Conservation (phyloP, 2,797 vertebrate genomes). For the Onychomys torridus region DNA sequence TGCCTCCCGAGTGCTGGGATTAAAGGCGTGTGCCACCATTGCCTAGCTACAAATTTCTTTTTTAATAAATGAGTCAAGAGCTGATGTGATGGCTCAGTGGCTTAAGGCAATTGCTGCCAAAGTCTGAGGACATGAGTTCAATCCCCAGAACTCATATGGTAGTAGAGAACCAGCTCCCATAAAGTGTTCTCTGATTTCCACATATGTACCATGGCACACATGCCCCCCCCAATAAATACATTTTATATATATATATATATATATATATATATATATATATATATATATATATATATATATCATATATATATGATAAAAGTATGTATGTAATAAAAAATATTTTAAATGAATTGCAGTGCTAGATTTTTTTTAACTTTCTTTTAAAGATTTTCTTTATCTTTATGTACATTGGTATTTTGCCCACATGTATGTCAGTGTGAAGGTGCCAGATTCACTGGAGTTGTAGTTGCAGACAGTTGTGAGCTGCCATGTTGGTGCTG, state of each 20-base stretch:
- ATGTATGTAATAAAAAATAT: not conserved
- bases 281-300: no score
- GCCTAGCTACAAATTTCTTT: not conserved
- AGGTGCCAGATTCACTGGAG: not conserved
- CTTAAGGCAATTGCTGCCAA: not conserved
- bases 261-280: no score
- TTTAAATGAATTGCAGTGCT: not conserved
- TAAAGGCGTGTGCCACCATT: no score
- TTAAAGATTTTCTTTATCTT: not conserved
- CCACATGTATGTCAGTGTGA: not conserved
- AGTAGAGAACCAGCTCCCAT: not conserved
- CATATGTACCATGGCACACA: not conserved
- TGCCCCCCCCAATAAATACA: not conserved
- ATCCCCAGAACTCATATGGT: not conserved
- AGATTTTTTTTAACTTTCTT: not conserved
- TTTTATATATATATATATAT: not conserved
- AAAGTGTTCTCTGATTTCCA: not conserved
- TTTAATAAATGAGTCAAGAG: not conserved
- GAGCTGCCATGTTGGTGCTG: not conserved
- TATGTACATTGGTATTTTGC: not conserved
- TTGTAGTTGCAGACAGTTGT: not conserved
- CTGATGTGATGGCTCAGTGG: not conserved
- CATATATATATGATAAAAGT: not conserved
- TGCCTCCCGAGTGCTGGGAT: no score
- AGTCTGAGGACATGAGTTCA: not conserved